Conservation (phyloP, 2,113 vertebrate species). For the Oophaga pumilio region DNA sequence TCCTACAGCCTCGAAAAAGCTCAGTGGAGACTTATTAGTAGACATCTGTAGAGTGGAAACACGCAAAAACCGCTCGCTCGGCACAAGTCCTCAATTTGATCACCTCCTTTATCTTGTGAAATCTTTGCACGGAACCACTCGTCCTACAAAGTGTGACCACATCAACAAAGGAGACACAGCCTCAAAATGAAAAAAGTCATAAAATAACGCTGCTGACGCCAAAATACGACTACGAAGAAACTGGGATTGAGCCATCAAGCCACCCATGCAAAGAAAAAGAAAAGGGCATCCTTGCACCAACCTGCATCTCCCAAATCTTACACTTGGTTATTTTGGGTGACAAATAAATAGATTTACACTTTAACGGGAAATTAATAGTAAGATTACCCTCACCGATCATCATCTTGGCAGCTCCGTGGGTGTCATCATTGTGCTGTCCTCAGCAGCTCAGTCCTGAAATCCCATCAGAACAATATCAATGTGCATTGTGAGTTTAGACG, state of each 20-base stretch:
- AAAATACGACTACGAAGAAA: not conserved
- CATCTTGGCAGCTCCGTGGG: constrained; percentile 22
- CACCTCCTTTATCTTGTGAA: constrained; percentile 9
- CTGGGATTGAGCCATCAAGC: not conserved
- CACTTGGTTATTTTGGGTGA: not conserved
- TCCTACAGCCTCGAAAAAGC: not conserved
- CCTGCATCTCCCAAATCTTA: not conserved
- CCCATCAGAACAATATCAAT: not conserved
- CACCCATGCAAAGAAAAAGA: not conserved
- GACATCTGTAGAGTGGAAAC: not conserved
- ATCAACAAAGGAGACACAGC: not conserved
- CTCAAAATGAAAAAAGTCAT: not conserved
- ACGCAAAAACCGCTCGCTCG: not conserved
- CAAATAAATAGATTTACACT: not conserved
- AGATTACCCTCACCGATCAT: constrained; percentile 42
- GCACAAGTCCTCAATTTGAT: constrained; percentile 32
- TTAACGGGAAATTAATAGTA: not conserved
- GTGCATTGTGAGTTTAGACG: constrained; percentile 46
- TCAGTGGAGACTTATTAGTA: not conserved
- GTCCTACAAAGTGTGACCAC: not conserved
- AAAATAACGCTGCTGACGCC: not conserved
- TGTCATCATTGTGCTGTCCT: constrained; percentile 14
- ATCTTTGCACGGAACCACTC: not conserved
- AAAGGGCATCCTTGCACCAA: not conserved
- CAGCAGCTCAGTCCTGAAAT: constrained; percentile 38